Base-by-base conservation (phyloP, 2,888 invertebrate genomes). In the Tipula helvola region DNA sequence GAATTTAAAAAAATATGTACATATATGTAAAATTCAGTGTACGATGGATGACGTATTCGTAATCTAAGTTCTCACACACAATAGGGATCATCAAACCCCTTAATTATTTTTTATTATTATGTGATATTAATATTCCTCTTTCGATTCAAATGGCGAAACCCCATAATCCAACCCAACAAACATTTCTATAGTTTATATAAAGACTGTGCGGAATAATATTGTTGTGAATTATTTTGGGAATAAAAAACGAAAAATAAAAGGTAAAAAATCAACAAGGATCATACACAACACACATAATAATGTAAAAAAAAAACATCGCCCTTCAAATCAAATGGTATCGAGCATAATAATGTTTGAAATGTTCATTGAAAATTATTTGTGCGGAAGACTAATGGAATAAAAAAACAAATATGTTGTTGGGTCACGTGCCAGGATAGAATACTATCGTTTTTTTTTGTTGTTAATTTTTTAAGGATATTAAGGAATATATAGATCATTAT, bases 321-420 rank as follows among this genome's bases (percentile, higher is more conserved):
- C 71, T 71, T 71, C 18, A 71, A 13, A 84, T 84, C 84, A 84
- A 84, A 41, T 39, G 41, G 41, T 84, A 84, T 84, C 84, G 41
- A 71, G 41, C 84, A 84, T 84, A 84, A 84, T 84, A 84, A 84
- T 84, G 84, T 84, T 84, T 84, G 84, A 84, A 84, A 84, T 84
- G 84, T 84, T 84, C 84, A 84, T 84, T 84, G 84, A 84, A 84
- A 84, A 84, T 41, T 84, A 39, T 41, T 84, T 84, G n/a, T 41
- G 84, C 84, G 41, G 84, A 84, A 84, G 84, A 84, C 39, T 84
- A 84, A 84, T 84, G 39, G 12, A 71, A 71, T 71, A 71, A 71
- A 71, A 71, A 71, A 71, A 71, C 71, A 71, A 84, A 84, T 84
- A 84, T 84, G 84, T 36, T 71, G 5, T 71, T 39, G 41, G n/a